Evolutionary conservation across 2,888 invertebrate species (phyloP).

Genomic region (Tenthredo scrophulariae): DNA sequence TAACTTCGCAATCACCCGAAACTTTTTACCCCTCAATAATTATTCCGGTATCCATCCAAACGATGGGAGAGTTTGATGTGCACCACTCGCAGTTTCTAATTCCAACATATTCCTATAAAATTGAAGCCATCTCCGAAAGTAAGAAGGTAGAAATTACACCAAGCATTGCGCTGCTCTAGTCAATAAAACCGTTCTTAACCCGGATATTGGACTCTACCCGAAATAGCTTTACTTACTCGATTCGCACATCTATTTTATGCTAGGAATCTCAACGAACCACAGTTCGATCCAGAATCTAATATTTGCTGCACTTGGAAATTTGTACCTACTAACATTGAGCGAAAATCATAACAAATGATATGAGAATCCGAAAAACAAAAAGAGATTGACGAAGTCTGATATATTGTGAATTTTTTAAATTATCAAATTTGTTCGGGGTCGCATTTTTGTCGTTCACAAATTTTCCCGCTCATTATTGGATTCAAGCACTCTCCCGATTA

Average conservation of each 20-base stretch:
- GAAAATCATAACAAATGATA: not conserved
- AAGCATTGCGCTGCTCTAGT: not conserved
- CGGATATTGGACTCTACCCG: conserved; percentile 42
- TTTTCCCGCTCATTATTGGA: not conserved
- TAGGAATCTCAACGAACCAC: conserved; percentile 9
- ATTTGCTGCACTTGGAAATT: not conserved
- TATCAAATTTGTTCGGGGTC: not conserved
- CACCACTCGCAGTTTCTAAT: not conserved
- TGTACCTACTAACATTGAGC: not conserved
- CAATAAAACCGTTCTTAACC: conserved; percentile 35
- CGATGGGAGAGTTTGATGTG: not conserved
- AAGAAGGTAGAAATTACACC: conserved; percentile 30
- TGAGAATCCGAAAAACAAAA: not conserved
- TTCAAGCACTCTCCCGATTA: not conserved
- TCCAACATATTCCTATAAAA: not conserved
- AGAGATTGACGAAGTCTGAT: not conserved
- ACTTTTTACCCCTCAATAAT: not conserved
- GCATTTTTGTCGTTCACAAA: not conserved
- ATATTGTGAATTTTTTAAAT: not conserved
- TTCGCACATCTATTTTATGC: conserved; percentile 19
- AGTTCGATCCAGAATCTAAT: not conserved
- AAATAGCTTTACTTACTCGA: conserved; percentile 29
- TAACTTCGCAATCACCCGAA: not conserved
- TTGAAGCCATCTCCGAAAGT: conserved; percentile 10
- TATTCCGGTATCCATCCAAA: not conserved